These are phyloP conservation scores for Pipra filicauda DNA, from an alignment of 2,113 vertebrate species.

Conservation along the genomic window DNA sequence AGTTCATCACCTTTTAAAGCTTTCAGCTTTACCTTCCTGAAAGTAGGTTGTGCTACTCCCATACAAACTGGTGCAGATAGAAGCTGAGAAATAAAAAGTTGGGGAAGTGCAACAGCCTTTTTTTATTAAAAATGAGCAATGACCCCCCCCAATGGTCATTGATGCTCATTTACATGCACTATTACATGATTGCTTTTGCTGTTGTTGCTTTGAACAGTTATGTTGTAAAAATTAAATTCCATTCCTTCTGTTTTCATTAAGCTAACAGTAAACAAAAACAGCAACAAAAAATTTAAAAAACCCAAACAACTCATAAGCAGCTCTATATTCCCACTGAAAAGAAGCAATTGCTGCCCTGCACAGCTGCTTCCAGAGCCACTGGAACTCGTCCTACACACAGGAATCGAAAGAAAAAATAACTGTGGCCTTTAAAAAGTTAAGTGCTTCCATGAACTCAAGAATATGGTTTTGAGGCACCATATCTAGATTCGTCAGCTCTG, in stretches of 20 bases:
- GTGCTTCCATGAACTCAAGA: neutral
- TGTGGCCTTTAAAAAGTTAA: neutral
- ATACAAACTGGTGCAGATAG: neutral
- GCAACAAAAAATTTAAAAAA: neutral
- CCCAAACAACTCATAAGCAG: neutral
- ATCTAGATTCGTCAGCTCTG: neutral
- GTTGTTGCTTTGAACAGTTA: neutral
- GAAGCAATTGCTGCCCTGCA: fast-evolving
- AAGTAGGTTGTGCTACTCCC: neutral
- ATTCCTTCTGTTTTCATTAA: neutral
- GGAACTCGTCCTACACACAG: neutral
- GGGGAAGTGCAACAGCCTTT: neutral
- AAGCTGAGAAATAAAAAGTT: neutral
- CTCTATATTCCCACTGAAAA: neutral
- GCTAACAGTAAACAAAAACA: neutral
- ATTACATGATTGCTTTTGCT: neutral
- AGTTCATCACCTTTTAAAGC: neutral
- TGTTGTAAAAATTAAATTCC: neutral
- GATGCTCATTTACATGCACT: neutral
- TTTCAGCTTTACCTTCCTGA: neutral
- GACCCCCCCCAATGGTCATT: neutral
- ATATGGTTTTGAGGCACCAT: fast-evolving
- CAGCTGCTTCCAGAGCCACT: neutral
- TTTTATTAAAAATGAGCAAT: neutral
- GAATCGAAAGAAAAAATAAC: neutral